Evolutionary conservation across 2,888 invertebrate species (phyloP), one percentile per base, ranked within the genome.

Genomic region (Slavum lentiscoides): DNA sequence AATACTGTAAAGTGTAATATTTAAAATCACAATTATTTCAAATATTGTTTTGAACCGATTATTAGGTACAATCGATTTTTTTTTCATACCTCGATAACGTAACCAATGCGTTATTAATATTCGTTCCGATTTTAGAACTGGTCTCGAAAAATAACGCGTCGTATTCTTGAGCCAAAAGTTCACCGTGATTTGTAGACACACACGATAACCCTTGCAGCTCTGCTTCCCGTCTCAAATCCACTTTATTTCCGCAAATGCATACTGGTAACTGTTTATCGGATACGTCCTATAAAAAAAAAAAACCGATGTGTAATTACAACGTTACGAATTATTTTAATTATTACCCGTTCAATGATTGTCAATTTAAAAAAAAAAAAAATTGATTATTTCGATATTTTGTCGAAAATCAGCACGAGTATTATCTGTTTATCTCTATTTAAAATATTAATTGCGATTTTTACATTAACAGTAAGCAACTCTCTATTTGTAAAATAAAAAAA

Each of bases 211-310:
- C 86, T 58, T 85, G 83, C 21, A 83, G 64, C 70, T 84, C 85
- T 5, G 86, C 84, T 61, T 87, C 86, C n/a, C 85, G 85, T 82
- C 90, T 85, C 81, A 89, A 84, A 85, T 90, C 90, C 8, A 87
- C 87, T 85, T 90, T 90, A 85, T 90, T 90, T 23, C 87, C 90
- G 82, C 89, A 89, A n/a, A 90, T 84, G 85, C 90, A 88, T 55
- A 90, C 87, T 0, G 90, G 90, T 74, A 90, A 86, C 80, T 87
- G 86, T 83, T 88, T 87, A 82, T 87, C 87, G 6, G 89, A 87
- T 3, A 88, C 87, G 83, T 89, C 89, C 89, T 90, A 84, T 19
- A 84, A 17, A 9, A 59, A 59, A n/a, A 55, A 55, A 15, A 53
- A 53, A 53, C 13, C 19, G 19, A 55, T 5, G 5, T 19, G 5